A percentile compares a stretch with the other conserved stretches of the same genome.
Evolutionary conservation across 2,888 invertebrate species (phyloP).

Genomic region (Celastrina argiolus): DNA sequence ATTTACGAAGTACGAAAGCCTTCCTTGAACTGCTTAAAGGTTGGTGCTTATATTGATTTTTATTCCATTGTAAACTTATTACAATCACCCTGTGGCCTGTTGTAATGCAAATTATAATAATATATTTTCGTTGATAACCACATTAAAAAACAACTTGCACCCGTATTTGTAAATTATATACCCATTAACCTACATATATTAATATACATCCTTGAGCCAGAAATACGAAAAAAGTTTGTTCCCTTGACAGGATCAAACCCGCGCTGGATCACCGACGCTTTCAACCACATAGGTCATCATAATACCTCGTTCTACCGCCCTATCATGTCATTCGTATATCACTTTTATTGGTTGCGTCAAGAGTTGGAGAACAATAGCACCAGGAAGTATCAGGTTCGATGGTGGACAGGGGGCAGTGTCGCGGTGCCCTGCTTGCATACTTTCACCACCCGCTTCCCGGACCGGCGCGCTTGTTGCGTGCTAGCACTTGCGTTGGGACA

Average conservation of each 20-base stretch:
- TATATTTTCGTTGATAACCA: too few species aligned
- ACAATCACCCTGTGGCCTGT: too few species aligned
- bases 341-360: slow-evolving; percentile 34
- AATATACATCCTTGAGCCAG: too few species aligned
- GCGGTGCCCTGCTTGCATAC: slow-evolving; percentile 67
- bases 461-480: slow-evolving; percentile 46
- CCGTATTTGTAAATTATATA: too few species aligned
- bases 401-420: slow-evolving; percentile 70
- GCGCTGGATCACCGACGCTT: too few species aligned
- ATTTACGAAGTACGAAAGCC: slow-evolving; percentile 33
- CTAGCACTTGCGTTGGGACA: slow-evolving; percentile 23
- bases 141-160: too few species aligned
- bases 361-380: slow-evolving; percentile 44
- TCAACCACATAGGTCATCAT: too few species aligned
- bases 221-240: too few species aligned
- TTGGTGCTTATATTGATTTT: not conserved
- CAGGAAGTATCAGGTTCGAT: slow-evolving; percentile 47
- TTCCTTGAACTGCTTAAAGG: slow-evolving; percentile 25
- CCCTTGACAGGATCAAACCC: too few species aligned
- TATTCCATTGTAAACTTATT: not conserved
- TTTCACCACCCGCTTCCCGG: slow-evolving; percentile 67
- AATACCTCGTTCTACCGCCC: not conserved
- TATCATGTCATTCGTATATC: slow-evolving; percentile 27
- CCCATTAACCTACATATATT: too few species aligned
- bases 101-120: too few species aligned